Percentiles rank a stretch among this genome's conserved stretches.
phyloP scores from a whole-genome alignment of 2,113 vertebrate species.

The Forbesichthys papilliferus region DNA sequence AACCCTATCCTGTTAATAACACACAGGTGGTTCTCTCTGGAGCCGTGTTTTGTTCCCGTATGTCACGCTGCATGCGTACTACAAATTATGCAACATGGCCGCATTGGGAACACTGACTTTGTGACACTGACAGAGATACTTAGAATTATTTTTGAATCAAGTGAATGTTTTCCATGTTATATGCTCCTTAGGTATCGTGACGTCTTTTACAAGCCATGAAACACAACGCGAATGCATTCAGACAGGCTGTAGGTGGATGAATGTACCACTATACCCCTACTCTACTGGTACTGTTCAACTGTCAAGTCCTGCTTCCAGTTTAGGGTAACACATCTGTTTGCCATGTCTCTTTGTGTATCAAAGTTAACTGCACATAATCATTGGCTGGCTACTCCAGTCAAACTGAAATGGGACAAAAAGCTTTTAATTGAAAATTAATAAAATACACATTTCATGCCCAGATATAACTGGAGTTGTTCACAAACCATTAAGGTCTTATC shows the following conservation, averaged over 20 bases:
- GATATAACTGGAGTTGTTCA: slow-evolving; percentile 59
- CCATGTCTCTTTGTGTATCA: background rate
- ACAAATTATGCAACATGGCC: slow-evolving; percentile 23
- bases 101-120: slow-evolving; percentile 13
- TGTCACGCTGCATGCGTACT: slow-evolving; percentile 12
- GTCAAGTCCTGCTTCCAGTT: background rate
- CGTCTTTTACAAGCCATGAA: slow-evolving; percentile 20
- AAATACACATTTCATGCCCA: background rate
- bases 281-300: background rate
- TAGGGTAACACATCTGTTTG: background rate
- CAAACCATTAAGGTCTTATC: too few species aligned
- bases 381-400: slow-evolving; percentile 7
- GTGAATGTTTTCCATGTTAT: slow-evolving; percentile 13
- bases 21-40: slow-evolving; percentile 36
- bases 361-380: slow-evolving; percentile 6
- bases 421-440: slow-evolving; percentile 11
- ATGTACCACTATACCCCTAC: background rate
- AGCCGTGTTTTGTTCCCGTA: slow-evolving; percentile 3
- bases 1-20: slow-evolving; percentile 48
- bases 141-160: slow-evolving; percentile 19
- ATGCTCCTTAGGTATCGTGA: background rate
- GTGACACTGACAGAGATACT: slow-evolving; percentile 48
- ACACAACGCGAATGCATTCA: background rate
- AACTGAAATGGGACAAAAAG: slow-evolving; percentile 25
- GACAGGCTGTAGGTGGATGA: background rate